Base-by-base conservation (phyloP, 2,888 invertebrate species). In the Orchesellides sinensis region DNA sequence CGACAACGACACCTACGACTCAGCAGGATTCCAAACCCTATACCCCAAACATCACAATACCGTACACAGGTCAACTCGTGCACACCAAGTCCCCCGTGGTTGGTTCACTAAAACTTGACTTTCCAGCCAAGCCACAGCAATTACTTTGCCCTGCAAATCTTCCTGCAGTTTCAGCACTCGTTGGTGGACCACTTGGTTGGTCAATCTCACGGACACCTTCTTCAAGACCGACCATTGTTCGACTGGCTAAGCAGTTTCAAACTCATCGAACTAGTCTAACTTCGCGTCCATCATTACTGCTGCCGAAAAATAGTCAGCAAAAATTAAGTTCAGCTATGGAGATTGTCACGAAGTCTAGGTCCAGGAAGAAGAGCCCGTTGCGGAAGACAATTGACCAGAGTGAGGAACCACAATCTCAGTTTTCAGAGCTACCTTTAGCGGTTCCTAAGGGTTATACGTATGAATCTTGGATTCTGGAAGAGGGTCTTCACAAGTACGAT, bases 401-500 rank as follows among this genome's bases (percentile, higher is more conserved):
- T 21, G 63, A 63, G 21, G 61, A 35, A 8, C 27, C 61, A 2
- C 40, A 40, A 21, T 61, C 61, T 6, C 27, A 29, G 40, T 35
- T 63, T 40, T 63, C 63, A 21, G 63, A 63, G 5, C 6, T 12
- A 1, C 23, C 63, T 8, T 12, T 10, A 6, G 40, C 19, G 21
- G 21, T 40, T 47, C 61, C 73, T 3, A 19, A 29, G 10, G 73
- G 73, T 3, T 21, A 73, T 23, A 47, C 45, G 6, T 47, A 73
- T 21, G 73, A 73, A 29, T 45, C 61, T 1, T 73, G 59, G 59
- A 73, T 73, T 29, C 32, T 73, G 10, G 10, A 73, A 21, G 73
- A 73, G 14, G 73, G 73, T 6, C 73, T 73, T 17, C 25, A 73
- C 61, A 73, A 73, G 73, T 73, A 61, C n/a, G n/a, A n/a, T n/a